phyloP scores from a whole-genome alignment of 2,888 invertebrate genomes.

The Elaeidobius kamerunicus region DNA sequence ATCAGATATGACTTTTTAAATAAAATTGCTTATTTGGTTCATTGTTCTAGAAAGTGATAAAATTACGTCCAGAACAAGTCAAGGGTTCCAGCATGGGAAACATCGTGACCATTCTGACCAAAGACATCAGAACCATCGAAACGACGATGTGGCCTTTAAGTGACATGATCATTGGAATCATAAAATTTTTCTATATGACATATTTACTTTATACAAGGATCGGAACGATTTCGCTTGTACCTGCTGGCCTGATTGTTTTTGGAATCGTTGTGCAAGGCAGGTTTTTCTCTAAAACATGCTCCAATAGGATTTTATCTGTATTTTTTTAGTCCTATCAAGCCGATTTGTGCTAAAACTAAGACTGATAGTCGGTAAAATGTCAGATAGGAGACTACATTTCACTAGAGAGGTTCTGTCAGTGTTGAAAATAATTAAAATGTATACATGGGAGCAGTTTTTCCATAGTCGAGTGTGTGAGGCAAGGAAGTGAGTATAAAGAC shows the following conservation, averaged over 20 bases:
- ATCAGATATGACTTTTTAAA: too few relatives aligned
- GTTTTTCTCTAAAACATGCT: not conserved
- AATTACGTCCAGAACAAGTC: conserved; percentile 53
- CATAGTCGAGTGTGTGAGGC: conserved; percentile 53
- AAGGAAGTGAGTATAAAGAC: conserved; percentile 38
- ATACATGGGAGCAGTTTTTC: conserved; percentile 40
- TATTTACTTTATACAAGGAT: conserved; percentile 67
- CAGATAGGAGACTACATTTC: conserved; percentile 37
- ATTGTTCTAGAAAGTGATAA: conserved; percentile 62
- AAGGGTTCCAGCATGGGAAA: conserved; percentile 67
- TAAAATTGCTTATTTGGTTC: not conserved
- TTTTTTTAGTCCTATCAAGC: conserved; percentile 35
- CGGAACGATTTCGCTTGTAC: conserved; percentile 52
- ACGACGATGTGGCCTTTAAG: conserved; percentile 81
- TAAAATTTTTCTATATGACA: conserved; percentile 76
- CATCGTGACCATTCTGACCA: conserved; percentile 83
- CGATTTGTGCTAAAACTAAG: conserved; percentile 33
- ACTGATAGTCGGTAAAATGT: conserved; percentile 40
- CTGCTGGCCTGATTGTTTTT: conserved; percentile 51
- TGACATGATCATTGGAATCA: conserved; percentile 87
- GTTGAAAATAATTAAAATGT: conserved; percentile 42
- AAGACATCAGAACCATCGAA: conserved; percentile 90
- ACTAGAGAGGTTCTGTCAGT: conserved; percentile 39
- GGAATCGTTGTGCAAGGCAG: conserved; percentile 19
- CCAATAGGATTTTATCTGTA: not conserved